phyloP scores from a whole-genome alignment of 2,797 vertebrate species.

The Phylloscopus collybita region DNA sequence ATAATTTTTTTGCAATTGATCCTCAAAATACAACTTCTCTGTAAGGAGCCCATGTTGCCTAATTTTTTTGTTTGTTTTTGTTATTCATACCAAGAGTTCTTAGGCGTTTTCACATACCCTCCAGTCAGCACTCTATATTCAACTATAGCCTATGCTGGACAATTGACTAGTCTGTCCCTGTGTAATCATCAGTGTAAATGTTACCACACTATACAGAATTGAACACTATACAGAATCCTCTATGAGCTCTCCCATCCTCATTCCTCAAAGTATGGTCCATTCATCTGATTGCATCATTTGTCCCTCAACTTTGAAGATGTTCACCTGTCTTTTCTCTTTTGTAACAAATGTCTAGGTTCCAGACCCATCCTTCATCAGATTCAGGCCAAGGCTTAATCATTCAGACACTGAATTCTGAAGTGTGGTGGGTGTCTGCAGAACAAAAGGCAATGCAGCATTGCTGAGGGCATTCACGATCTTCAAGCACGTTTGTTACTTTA shows the following conservation, averaged over 20 bases:
- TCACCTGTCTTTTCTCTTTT: not conserved
- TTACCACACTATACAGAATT: not conserved
- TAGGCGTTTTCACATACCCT: not conserved
- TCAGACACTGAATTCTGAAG: not conserved
- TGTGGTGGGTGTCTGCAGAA: not conserved
- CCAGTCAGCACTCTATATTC: not conserved
- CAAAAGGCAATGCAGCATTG: not conserved
- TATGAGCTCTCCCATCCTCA: not conserved
- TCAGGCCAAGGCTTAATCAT: not conserved
- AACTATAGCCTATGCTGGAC: not conserved
- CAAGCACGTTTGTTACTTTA: not conserved
- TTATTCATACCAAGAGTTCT: not conserved
- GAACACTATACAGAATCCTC: not conserved
- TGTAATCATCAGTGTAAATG: not conserved
- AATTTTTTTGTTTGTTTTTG: not conserved
- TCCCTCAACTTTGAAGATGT: not conserved
- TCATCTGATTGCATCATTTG: not conserved
- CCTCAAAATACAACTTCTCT: not conserved
- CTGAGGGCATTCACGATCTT: not conserved
- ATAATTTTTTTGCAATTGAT: not conserved
- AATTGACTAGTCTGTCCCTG: not conserved
- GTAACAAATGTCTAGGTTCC: not conserved
- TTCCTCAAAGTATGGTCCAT: accelerated
- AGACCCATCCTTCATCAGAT: not conserved
- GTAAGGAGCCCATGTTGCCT: not conserved